These are phyloP conservation scores for Poecilobothrus nobilitatus DNA, from an alignment of 2,888 invertebrate species.

Conservation along the genomic window DNA sequence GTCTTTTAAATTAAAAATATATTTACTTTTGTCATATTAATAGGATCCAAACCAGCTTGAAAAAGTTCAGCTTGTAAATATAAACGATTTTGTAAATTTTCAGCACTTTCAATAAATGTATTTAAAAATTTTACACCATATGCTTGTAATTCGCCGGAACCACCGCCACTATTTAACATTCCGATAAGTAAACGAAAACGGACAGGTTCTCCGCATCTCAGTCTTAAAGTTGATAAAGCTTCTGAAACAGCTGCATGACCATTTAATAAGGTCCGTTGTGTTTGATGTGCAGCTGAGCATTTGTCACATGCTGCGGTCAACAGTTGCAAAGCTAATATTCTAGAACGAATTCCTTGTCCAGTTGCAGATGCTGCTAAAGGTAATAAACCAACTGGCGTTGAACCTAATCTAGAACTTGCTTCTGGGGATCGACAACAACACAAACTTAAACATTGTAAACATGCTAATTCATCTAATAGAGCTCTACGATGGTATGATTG, in stretches of 20 bases:
- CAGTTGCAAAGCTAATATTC: slow-evolving; percentile 79
- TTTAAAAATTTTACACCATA: slow-evolving; percentile 80
- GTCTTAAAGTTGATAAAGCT: slow-evolving; percentile 76
- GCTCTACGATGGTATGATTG: slow-evolving; percentile 64
- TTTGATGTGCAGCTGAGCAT: slow-evolving; percentile 39
- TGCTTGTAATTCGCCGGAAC: slow-evolving; percentile 63
- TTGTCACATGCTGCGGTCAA: slow-evolving; percentile 72
- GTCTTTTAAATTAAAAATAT: neutral
- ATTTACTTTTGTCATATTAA: slow-evolving; percentile 44
- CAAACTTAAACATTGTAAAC: slow-evolving; percentile 76
- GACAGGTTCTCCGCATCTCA: slow-evolving; percentile 86
- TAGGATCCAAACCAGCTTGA: slow-evolving; percentile 67
- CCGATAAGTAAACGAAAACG: slow-evolving; percentile 85
- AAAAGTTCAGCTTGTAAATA: slow-evolving; percentile 79
- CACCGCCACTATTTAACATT: slow-evolving; percentile 72
- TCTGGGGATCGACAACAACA: slow-evolving; percentile 73
- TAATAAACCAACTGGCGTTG: slow-evolving; percentile 72
- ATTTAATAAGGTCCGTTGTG: slow-evolving; percentile 47
- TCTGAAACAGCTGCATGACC: slow-evolving; percentile 85
- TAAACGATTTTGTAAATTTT: slow-evolving; percentile 63
- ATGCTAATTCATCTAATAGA: slow-evolving; percentile 78
- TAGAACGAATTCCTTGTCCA: slow-evolving; percentile 76
- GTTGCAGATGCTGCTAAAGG: slow-evolving; percentile 80
- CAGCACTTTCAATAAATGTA: slow-evolving; percentile 68
- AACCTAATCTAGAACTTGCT: slow-evolving; percentile 65